Base-by-base conservation (phyloP, 1,140 invertebrate genomes). In the Lerema accius region DNA sequence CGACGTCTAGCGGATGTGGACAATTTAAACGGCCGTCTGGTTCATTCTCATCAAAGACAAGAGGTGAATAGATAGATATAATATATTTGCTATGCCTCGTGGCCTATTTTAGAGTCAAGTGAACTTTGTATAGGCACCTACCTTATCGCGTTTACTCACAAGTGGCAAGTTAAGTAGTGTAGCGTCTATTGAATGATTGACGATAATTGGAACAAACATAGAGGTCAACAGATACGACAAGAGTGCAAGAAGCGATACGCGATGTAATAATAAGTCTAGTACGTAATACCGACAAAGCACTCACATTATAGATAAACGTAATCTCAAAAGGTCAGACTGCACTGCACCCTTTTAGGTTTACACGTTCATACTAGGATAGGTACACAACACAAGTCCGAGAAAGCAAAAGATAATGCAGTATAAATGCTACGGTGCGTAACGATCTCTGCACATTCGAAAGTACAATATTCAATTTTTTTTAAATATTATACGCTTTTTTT, bases 231-330 rank as follows among this genome's bases (percentile, higher is more conserved):
- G 58, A 69, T 65, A 69, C 71, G 64, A 58, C 23, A 76, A 73
- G n/a, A n/a, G n/a, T n/a, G n/a, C n/a, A 69, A 71, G 11, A 58
- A 42, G 32, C 63, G 69, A 76, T 73, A 76, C 63, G 32, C 17
- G 61, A 51, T 28, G 51, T 63, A 71, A 76, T 78, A 78, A 78
- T 51, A 32, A 45, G 63, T 68, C 64, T 39, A 16, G 58, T 66
- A 63, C 70, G 69, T 72, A 69, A 65, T 60, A 4, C 53, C 64
- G 69, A 76, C 71, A 77, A 77, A 70, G 68, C 68, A 65, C 50
- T 68, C 26, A 15, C 28, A 37, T 65, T 65, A 64, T 62, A 69
- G 58, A 53, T 65, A 55, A 39, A 48, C 56, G 32, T 16, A 23
- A 10, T 23, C 39, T 28, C 19, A 23, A 23, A 23, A n/a, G n/a